Base-by-base conservation (phyloP, 2,888 invertebrate species). In the Zhuqinia jingwanae region DNA sequence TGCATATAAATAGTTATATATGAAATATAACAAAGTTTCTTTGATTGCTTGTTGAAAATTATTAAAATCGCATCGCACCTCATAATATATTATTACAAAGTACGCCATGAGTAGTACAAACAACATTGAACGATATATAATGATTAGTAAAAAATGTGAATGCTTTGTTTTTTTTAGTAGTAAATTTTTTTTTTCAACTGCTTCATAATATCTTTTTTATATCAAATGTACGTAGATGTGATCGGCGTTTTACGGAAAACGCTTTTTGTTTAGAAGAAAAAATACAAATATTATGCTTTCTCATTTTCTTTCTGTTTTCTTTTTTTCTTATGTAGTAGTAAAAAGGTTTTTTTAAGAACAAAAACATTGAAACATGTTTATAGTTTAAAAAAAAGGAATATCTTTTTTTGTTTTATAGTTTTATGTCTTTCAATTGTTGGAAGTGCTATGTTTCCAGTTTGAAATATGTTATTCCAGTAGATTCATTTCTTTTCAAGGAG, bases 401-500 rank as follows among this genome's bases (percentile, higher is more conserved):
- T n/a, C n/a, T n/a, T n/a, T n/a, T 20, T 36, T 42, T 36, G 17
- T 42, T 65, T 65, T 65, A 20, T 25, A 25, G 2, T 10, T 50
- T 42, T 63, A 78, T 84, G 84, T 84, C 84, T 84, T 84, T 84
- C 84, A 84, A 84, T 77, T 53, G 68, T 84, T 84, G 84, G 84
- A 84, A 84, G 84, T 84, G 84, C 84, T 45, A 68, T n/a, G 84
- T 84, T 82, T 84, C 84, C 78, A 84, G 75, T 75, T 82, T 79
- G 65, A 73, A 73, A 65, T 79, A 79, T 79, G 65, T 77, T 77
- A 47, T 50, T 75, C 56, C 75, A 75, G 56, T 75, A 45, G 63
- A 2, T 11, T 63, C 22, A 22, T 25, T 58, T 60, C 8, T 50
- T 50, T 2, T 50, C 15, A 10, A 30, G 65, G 65, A 65, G 42